These are phyloP conservation scores for Corbicula japonica DNA, from an alignment of 2,888 invertebrate genomes.

Conservation along the genomic window DNA sequence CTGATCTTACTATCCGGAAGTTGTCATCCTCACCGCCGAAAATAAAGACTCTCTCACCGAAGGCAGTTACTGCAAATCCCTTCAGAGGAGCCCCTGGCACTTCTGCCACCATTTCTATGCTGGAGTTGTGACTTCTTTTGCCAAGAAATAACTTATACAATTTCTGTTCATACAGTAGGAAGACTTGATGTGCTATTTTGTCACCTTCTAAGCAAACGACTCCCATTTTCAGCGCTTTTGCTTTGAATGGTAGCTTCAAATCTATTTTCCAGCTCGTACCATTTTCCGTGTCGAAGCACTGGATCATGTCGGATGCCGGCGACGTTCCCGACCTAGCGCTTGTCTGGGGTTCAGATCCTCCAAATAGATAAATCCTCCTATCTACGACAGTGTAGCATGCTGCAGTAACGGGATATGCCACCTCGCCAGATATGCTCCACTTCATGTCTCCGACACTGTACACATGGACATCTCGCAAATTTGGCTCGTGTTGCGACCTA, in stretches of 20 bases:
- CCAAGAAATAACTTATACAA: conserved; percentile 36
- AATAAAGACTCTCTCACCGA: conserved; percentile 50
- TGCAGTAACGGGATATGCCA: conserved; percentile 38
- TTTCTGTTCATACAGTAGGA: conserved; percentile 38
- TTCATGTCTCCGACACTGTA: conserved; percentile 16
- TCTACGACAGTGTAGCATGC: conserved; percentile 32
- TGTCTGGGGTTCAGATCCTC: conserved; percentile 27
- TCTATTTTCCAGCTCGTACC: conserved; percentile 36
- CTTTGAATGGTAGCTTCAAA: conserved; percentile 41
- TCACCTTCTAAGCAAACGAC: conserved; percentile 21
- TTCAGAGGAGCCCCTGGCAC: conserved; percentile 32
- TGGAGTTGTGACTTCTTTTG: not conserved
- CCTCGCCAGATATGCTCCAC: conserved; percentile 42
- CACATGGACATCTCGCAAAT: conserved; percentile 30
- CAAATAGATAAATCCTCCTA: conserved; percentile 48
- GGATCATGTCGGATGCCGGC: conserved; percentile 33
- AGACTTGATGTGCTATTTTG: conserved; percentile 24
- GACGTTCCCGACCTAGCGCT: not conserved
- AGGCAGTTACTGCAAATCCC: conserved; percentile 40
- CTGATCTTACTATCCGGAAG: conserved; percentile 24
- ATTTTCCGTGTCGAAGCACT: conserved; percentile 49
- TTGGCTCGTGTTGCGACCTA: not conserved
- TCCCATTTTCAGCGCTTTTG: conserved; percentile 36
- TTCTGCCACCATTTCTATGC: not conserved
- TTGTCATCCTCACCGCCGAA: conserved; percentile 59